These are phyloP conservation scores for Enteromius anoplus DNA, from an alignment of 2,797 vertebrate genomes.

Conservation along the genomic window DNA sequence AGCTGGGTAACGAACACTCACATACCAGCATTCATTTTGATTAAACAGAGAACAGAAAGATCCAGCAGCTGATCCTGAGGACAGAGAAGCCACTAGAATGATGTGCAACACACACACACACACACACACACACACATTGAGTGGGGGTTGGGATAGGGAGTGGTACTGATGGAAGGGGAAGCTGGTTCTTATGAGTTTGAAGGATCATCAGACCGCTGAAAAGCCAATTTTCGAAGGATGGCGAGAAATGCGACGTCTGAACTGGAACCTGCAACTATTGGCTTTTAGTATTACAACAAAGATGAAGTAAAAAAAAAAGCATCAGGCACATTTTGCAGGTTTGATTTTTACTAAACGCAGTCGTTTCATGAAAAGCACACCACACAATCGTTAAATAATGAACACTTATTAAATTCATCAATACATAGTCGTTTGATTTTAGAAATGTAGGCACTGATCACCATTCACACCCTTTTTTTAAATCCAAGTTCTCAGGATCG, in stretches of 20 bases:
- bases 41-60: conserved; percentile 38
- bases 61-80: conserved; percentile 41
- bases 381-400: neutral
- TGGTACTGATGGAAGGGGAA: conserved; percentile 41
- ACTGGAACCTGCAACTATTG: neutral
- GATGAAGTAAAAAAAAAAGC: conserved; percentile 12
- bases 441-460: neutral
- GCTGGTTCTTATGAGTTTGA: conserved; percentile 50
- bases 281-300: conserved; percentile 2
- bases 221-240: conserved; percentile 1
- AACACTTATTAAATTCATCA: neutral
- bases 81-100: conserved; percentile 32
- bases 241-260: conserved; percentile 1
- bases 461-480: conserved; percentile 21
- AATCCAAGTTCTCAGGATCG: conserved; percentile 18
- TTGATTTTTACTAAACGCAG: neutral
- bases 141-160: conserved; percentile 55
- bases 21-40: conserved; percentile 18
- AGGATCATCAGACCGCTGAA: conserved; percentile 32
- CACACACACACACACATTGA: conserved; percentile 13
- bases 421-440: neutral
- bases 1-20: neutral
- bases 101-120: conserved; percentile 35
- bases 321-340: neutral
- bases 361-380: neutral